Percentiles rank a stretch among this genome's conserved stretches.
These are phyloP conservation scores for Drosophila koepferae DNA, from an alignment of 2,888 invertebrate genomes.

Conservation along the genomic window DNA sequence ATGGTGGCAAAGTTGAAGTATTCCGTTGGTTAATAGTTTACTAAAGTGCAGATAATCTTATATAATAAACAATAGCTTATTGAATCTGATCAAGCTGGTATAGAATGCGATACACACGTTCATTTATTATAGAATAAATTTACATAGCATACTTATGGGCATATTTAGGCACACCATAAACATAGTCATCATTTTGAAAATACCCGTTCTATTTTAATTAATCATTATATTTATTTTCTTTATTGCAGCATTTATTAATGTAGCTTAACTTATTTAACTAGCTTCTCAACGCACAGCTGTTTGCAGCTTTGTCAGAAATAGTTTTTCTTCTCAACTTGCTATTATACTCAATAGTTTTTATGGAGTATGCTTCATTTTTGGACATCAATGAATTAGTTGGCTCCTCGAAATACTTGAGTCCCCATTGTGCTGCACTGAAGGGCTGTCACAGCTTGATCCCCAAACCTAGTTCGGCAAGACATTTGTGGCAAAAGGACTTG, in stretches of 20 bases:
- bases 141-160: background rate
- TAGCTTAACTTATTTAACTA: background rate
- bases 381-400: conserved; percentile 36
- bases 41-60: background rate
- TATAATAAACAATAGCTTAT: background rate
- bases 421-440: conserved; percentile 28
- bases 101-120: no score
- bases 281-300: background rate
- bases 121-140: background rate
- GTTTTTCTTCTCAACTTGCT: conserved; percentile 11
- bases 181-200: background rate
- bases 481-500: conserved; percentile 39
- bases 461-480: conserved; percentile 42
- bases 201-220: background rate
- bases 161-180: no score
- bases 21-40: background rate
- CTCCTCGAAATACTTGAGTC: conserved; percentile 17
- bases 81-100: no score
- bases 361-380: conserved; percentile 10
- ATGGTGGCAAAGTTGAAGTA: background rate
- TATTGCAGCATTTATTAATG: background rate
- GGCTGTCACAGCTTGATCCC: conserved; percentile 36
- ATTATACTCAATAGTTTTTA: conserved; percentile 16
- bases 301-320: background rate
- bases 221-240: background rate